phyloP scores from a whole-genome alignment of 2,113 vertebrate genomes.

The Eulacestoma nigropectus region DNA sequence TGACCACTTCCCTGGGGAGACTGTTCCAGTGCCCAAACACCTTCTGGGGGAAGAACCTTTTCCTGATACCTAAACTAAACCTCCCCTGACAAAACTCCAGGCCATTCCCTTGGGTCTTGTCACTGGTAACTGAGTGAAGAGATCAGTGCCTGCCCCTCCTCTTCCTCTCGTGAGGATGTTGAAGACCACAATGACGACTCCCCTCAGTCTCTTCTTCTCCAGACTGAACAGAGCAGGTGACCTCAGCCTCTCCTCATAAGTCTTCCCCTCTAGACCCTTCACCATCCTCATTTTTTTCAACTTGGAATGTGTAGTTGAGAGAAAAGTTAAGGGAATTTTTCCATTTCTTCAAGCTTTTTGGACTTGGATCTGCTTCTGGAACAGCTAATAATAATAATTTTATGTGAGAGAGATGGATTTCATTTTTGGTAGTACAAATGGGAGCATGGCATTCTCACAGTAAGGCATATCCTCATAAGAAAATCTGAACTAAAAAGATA shows the following conservation, averaged over 20 bases:
- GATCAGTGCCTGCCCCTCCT: not conserved
- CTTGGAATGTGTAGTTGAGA: not conserved
- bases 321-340: not conserved
- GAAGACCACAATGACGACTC: rapidly evolving
- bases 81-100: rapidly evolving
- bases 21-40: rapidly evolving
- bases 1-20: rapidly evolving
- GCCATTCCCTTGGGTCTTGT: not conserved
- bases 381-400: not conserved
- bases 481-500: not conserved
- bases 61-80: not conserved
- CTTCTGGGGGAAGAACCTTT: rapidly evolving
- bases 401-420: not conserved
- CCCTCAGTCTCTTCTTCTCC: not conserved
- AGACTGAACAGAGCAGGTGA: not conserved
- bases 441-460: not conserved
- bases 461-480: not conserved
- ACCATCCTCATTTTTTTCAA: not conserved
- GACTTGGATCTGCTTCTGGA: not conserved
- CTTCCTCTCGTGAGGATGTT: rapidly evolving
- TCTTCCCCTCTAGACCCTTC: not conserved
- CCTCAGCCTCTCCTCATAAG: not conserved
- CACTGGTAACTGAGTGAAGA: no score
- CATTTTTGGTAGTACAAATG: not conserved
- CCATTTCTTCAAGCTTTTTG: not conserved